These are phyloP conservation scores for Tringa solitaria DNA, from an alignment of 2,113 vertebrate species.

Conservation along the genomic window DNA sequence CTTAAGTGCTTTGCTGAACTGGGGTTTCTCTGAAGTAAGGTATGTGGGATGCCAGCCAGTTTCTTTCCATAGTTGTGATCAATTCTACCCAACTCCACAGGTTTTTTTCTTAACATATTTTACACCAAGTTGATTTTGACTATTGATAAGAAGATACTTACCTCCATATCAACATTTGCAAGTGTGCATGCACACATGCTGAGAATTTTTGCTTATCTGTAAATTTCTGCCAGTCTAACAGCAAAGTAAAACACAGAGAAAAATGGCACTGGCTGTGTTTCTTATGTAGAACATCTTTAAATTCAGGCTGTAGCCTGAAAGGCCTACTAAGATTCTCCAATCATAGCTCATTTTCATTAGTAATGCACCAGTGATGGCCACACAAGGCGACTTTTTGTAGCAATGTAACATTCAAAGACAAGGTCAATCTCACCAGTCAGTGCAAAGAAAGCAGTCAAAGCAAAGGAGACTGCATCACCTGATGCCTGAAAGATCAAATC, in stretches of 20 bases:
- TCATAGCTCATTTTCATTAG: background rate
- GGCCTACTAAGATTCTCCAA: background rate
- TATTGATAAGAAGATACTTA: background rate
- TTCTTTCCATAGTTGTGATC: background rate
- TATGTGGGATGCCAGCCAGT: constrained; percentile 18
- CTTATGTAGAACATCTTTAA: background rate
- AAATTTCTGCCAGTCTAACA: background rate
- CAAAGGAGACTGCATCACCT: background rate
- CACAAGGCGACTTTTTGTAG: background rate
- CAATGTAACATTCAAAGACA: background rate
- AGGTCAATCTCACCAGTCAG: background rate
- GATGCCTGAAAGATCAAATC: background rate
- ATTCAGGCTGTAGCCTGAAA: background rate
- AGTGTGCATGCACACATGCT: background rate
- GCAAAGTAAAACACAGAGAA: background rate
- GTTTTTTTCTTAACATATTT: background rate
- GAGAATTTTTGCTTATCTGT: background rate
- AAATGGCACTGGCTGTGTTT: background rate
- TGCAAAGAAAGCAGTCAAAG: background rate
- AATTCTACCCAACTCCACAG: background rate
- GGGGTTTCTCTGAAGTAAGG: constrained; percentile 26
- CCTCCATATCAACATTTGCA: background rate
- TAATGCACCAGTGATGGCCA: background rate
- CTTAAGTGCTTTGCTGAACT: constrained; percentile 45
- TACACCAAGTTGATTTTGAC: background rate